Conservation (phyloP, 1,140 invertebrate genomes). For the Propsilocerus akamusi region DNA sequence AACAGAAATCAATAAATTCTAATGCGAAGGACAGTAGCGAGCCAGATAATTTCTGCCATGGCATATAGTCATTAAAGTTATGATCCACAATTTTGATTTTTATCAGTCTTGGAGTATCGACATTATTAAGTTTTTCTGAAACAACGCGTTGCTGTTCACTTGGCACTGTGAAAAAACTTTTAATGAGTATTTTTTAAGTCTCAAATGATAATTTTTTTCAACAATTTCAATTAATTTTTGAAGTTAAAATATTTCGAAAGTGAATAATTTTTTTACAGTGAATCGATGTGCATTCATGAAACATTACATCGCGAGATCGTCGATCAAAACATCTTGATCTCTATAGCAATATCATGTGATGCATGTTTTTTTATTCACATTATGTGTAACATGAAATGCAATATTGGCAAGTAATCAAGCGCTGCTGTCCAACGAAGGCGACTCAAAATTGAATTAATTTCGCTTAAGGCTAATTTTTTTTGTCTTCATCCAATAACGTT, state of each 20-base stretch:
- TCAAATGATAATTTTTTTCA: too few relatives aligned
- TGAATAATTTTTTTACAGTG: too few relatives aligned
- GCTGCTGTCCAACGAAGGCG: background rate
- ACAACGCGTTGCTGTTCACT: too few relatives aligned
- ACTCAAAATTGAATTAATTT: constrained; percentile 1
- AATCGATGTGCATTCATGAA: too few relatives aligned
- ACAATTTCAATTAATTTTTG: too few relatives aligned
- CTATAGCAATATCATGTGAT: background rate
- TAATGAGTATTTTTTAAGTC: too few relatives aligned
- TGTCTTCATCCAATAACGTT: too few relatives aligned
- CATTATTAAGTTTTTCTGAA: too few relatives aligned
- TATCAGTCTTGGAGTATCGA: too few relatives aligned
- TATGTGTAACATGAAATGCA: background rate
- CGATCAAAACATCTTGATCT: constrained; percentile 4
- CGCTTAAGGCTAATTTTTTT: background rate
- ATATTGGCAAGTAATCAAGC: background rate
- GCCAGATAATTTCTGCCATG: background rate
- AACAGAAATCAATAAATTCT: constrained; percentile 1
- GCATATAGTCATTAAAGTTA: background rate
- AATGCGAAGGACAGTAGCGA: constrained; percentile 1
- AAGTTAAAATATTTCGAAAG: too few relatives aligned
- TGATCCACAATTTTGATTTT: background rate
- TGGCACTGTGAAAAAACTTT: too few relatives aligned
- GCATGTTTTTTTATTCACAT: background rate
- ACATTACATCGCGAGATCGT: too few relatives aligned